Percentiles rank a stretch among this genome's conserved stretches.
phyloP scores from a whole-genome alignment of 1,140 invertebrate species.

The Drosophila serrata region DNA sequence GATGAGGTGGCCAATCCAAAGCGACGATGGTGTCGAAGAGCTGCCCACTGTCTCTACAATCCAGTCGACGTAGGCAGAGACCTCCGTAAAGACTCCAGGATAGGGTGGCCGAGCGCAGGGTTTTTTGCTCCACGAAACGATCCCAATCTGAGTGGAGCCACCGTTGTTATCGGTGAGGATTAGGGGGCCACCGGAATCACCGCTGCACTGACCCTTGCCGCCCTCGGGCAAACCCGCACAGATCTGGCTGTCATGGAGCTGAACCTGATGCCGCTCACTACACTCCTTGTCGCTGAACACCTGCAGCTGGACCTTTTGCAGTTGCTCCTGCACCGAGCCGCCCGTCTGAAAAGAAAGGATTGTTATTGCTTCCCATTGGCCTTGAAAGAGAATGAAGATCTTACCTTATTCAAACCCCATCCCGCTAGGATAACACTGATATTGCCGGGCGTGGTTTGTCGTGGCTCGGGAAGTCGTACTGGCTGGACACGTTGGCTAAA shows the following conservation, averaged over 20 bases:
- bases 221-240: slow-evolving; percentile 84
- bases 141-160: slow-evolving; percentile 79
- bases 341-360: slow-evolving; percentile 64
- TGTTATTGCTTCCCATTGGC: background rate
- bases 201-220: slow-evolving; percentile 85
- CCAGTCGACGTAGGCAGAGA: slow-evolving; percentile 86
- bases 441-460: slow-evolving; percentile 41
- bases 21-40: background rate
- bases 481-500: slow-evolving; percentile 48
- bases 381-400: accelerated
- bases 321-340: slow-evolving; percentile 68
- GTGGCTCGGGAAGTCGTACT: slow-evolving; percentile 57
- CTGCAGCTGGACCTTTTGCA: slow-evolving; percentile 83
- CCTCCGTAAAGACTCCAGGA: slow-evolving; percentile 86
- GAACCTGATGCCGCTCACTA: slow-evolving; percentile 54
- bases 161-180: slow-evolving; percentile 44
- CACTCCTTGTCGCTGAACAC: slow-evolving; percentile 82
- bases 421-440: slow-evolving; percentile 61
- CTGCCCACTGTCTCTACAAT: slow-evolving; percentile 69
- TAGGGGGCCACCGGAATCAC: slow-evolving; percentile 85
- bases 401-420: slow-evolving; percentile 78
- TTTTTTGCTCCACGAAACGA: slow-evolving; percentile 86
- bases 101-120: slow-evolving; percentile 85
- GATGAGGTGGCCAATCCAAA: slow-evolving; percentile 59
- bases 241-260: slow-evolving; percentile 76